Conservation (phyloP, 2,888 invertebrate genomes). For the Apamea anceps region DNA sequence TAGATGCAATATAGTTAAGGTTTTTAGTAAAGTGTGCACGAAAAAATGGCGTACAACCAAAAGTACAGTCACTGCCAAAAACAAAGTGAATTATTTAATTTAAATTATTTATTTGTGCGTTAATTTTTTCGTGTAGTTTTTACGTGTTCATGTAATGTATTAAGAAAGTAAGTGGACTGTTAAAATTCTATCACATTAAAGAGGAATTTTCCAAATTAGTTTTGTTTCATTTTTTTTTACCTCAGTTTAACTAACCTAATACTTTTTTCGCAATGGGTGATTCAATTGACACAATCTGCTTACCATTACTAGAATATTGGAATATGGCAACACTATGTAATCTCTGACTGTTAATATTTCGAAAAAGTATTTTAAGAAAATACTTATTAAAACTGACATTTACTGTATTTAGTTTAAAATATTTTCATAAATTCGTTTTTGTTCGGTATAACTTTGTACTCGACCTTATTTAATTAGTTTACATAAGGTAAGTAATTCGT, state of each 20-base stretch:
- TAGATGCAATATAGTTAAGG: conserved; percentile 67
- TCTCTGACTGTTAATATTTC: neutral
- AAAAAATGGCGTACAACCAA: conserved; percentile 50
- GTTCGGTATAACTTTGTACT: neutral
- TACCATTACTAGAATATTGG: conserved; percentile 72
- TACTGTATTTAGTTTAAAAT: neutral
- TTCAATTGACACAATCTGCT: conserved; percentile 88
- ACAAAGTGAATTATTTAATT: conserved; percentile 53
- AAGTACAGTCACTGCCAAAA: conserved; percentile 62
- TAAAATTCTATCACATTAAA: conserved; percentile 88
- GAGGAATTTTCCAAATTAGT: conserved; percentile 71
- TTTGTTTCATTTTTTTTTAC: conserved; percentile 83
- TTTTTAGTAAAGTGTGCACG: conserved; percentile 64
- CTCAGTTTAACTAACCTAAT: conserved; percentile 68
- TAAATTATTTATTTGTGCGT: conserved; percentile 56
- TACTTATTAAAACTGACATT: neutral
- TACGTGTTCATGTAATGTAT: conserved; percentile 69
- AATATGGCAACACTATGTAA: conserved; percentile 60
- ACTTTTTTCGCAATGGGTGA: conserved; percentile 77
- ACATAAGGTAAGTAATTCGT: neutral
- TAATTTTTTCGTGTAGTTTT: conserved; percentile 66
- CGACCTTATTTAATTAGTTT: neutral
- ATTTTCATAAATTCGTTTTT: neutral
- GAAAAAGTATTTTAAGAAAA: neutral
- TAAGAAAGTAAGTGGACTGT: conserved; percentile 87